These are phyloP conservation scores for Salvelinus sp. DNA, from an alignment of 2,113 vertebrate species.

Conservation along the genomic window DNA sequence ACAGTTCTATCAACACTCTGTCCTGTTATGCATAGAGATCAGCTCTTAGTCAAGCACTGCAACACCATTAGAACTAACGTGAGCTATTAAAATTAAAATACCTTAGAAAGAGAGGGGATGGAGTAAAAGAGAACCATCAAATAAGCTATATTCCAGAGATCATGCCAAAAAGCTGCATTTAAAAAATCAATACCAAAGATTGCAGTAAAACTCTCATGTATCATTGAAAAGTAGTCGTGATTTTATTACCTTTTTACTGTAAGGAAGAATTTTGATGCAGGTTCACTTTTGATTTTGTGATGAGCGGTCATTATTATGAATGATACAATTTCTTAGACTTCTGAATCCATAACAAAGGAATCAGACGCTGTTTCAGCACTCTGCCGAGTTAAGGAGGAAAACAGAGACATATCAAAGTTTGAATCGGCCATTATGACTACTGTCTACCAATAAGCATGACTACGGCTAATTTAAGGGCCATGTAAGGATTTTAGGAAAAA, in stretches of 20 bases:
- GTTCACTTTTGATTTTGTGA: constrained; percentile 58
- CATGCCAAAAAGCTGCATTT: constrained; percentile 53
- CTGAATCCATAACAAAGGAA: constrained; percentile 37
- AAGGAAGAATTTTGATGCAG: constrained; percentile 57
- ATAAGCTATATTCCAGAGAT: constrained; percentile 39
- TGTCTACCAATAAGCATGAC: constrained; percentile 38
- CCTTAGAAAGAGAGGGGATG: constrained; percentile 11
- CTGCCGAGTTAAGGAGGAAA: constrained; percentile 42
- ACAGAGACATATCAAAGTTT: constrained; percentile 44
- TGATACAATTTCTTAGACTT: constrained; percentile 46
- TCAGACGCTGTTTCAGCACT: constrained; percentile 55
- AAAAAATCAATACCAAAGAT: constrained; percentile 66
- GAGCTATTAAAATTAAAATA: constrained; percentile 42
- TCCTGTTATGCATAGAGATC: constrained; percentile 1
- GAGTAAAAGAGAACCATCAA: constrained; percentile 47
- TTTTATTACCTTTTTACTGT: constrained; percentile 67
- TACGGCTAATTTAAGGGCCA: constrained; percentile 14
- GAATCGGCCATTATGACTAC: constrained; percentile 40
- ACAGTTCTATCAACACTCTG: background rate
- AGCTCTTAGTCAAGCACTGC: constrained; percentile 9
- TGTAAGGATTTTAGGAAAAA: constrained; percentile 22
- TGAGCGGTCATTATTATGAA: constrained; percentile 52
- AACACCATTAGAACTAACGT: constrained; percentile 35
- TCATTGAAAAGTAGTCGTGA: constrained; percentile 52
- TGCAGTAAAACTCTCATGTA: constrained; percentile 59